Evolutionary conservation across 1,140 invertebrate genomes (phyloP), one percentile per base, ranked within the genome.

Genomic region (Meteorus sp.): DNA sequence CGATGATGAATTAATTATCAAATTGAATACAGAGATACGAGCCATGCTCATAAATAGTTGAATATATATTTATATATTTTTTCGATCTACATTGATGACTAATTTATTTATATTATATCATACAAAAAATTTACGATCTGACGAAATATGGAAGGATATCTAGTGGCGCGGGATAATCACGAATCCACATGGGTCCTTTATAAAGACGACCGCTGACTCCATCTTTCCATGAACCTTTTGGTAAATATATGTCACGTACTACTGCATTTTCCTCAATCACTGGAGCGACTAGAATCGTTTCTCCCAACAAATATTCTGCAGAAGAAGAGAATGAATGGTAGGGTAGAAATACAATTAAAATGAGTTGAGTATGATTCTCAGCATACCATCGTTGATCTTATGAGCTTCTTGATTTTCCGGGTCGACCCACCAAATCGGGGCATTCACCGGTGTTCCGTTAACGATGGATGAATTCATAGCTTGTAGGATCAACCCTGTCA

Each of bases 371-470:
- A 45, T 29, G 37, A 45, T 6, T 54, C 59, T 7, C 2, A 53
- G 31, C 3, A 44, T 76, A 90, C 88, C 84, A 64, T 88, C 85
- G 65, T 86, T 85, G 41, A 90, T 84, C 19, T 75, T 82, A 15
- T 87, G 83, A 1, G 90, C 88, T 41, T 78, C 76, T 15, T 74
- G 54, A 65, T 93, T 86, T 0, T 73, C 78, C 0, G 93, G 91
- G 61, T 88, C 88, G 1, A 92, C 80, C 93, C 92, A 96, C 93
- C 94, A 96, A n/a, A 96, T 83, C 0, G 93, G 93, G n/a, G 89
- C 81, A 78, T 95, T 91, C 31, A 93, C 83, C 0, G 92, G 91
- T 7, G 83, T 81, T 52, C 92, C 92, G 2, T 81, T 80, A 1
- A 69, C 39, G 0, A 87, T 82, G 9, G 88, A 81, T 48, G 82